Evolutionary conservation across 2,888 invertebrate species (phyloP), one percentile per base, ranked within the genome.

Genomic region (Axea sp.): DNA sequence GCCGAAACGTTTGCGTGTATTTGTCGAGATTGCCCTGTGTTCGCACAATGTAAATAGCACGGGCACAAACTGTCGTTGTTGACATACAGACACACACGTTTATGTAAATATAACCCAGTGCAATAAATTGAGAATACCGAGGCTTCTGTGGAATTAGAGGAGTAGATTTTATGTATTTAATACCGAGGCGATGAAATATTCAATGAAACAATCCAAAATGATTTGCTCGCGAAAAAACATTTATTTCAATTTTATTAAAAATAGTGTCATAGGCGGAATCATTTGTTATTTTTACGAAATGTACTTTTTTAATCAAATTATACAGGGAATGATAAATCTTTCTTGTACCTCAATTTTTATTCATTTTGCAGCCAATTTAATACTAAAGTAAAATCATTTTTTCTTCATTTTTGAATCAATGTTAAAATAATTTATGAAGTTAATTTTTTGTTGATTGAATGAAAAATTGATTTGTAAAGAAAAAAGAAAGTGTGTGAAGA

Each of bases 71-170:
- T 64, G 9, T 60, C 60, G 1, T 6, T 37, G 51, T 64, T 64
- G 51, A 51, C 51, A 33, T 43, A 41, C 64, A 31, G 22, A 43
- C 28, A 22, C 41, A 41, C 26, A 12, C 22, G 24, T 17, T 24
- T 12, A 59, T 28, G 39, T 49, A 60, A 51, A 62, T 62, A 62
- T 30, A 51, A 37, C 19, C 19, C 5, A 39, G 24, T 39, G 51
- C 62, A 51, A 51, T 62, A 62, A 62, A 62, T 49, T 41, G 47
- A 24, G 31, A 41, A 49, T 9, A 37, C 28, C 14, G 30, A 47
- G 24, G 24, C 39, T 62, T 51, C 22, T 31, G 39, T 12, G 41
- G 49, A 51, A 24, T 49, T 31, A 47, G 43, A 47, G n/a, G n/a
- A 24, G 39, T 19, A 31, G 15, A n/a, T 62, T 62, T 51, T 30